Conservation (phyloP, 37 sponge, comb jelly and placozoan genomes). For the Tethya wilhelma region DNA sequence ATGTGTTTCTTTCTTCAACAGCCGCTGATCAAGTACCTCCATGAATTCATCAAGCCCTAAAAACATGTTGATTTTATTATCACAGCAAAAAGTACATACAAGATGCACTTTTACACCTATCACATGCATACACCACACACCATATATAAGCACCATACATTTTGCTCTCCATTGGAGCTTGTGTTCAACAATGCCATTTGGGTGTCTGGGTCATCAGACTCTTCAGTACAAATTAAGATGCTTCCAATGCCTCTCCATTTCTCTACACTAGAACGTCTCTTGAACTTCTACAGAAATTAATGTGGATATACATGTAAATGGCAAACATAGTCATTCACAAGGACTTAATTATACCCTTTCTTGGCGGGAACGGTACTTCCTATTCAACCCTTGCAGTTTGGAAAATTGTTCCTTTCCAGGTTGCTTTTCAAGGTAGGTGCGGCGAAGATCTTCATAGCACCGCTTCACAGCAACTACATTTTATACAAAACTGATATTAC, state of each 20-base stretch:
- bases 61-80: background rate
- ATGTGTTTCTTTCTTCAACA: background rate
- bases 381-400: background rate
- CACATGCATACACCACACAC: no score
- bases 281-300: slow-evolving; percentile 1
- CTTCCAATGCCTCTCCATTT: background rate
- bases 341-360: background rate
- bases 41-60: background rate
- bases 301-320: background rate
- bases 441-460: background rate
- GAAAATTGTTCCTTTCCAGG: background rate
- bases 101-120: no score
- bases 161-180: background rate
- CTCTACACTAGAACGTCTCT: background rate
- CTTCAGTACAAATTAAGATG: background rate
- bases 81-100: background rate
- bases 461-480: background rate
- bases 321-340: background rate
- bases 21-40: background rate
- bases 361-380: background rate
- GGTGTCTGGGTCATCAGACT: slow-evolving; percentile 11
- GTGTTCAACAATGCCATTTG: slow-evolving; percentile 5
- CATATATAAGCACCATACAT: no score
- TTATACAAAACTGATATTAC: background rate
- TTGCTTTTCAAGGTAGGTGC: background rate